Conservation (phyloP, 2,888 invertebrate species). For the Odontocerum albicorne region DNA sequence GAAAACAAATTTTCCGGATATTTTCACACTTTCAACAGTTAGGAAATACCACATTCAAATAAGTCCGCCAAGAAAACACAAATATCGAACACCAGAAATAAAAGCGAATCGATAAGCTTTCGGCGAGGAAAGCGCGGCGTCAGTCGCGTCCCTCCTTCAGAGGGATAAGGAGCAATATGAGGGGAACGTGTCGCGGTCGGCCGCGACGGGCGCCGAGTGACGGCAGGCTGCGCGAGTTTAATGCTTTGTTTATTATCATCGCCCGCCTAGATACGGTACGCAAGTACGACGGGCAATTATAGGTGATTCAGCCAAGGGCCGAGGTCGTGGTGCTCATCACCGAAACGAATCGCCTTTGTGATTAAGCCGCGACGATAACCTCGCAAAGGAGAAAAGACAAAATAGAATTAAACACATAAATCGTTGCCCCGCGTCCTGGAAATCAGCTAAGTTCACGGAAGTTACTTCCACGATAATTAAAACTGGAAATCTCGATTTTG, state of each 20-base stretch:
- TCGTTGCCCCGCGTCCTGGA: neutral
- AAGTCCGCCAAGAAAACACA: too few species aligned
- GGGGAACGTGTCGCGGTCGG: slow-evolving; percentile 19
- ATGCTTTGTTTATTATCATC: too few species aligned
- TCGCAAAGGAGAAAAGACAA: too few species aligned
- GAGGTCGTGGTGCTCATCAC: slow-evolving; percentile 16
- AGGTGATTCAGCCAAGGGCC: slow-evolving; percentile 5
- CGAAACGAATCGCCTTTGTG: slow-evolving; percentile 9
- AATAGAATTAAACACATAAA: too few species aligned
- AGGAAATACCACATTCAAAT: too few species aligned
- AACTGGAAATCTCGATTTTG: too few species aligned
- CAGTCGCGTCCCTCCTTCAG: slow-evolving; percentile 10
- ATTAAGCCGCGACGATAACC: slow-evolving; percentile 3
- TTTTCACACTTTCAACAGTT: too few species aligned
- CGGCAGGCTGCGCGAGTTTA: slow-evolving; percentile 4
- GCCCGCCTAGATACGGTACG: neutral
- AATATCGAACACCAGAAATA: slow-evolving; percentile 6
- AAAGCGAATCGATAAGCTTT: slow-evolving; percentile 8
- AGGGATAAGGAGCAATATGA: slow-evolving; percentile 14
- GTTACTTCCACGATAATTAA: too few species aligned
- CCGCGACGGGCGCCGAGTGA: slow-evolving; percentile 23
- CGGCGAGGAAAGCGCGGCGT: slow-evolving; percentile 12
- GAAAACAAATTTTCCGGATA: too few species aligned
- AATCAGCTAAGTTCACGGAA: too few species aligned
- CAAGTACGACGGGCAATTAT: slow-evolving; percentile 4